These are phyloP conservation scores for Coregonus sp. DNA, from an alignment of 2,797 vertebrate genomes.

Conservation along the genomic window DNA sequence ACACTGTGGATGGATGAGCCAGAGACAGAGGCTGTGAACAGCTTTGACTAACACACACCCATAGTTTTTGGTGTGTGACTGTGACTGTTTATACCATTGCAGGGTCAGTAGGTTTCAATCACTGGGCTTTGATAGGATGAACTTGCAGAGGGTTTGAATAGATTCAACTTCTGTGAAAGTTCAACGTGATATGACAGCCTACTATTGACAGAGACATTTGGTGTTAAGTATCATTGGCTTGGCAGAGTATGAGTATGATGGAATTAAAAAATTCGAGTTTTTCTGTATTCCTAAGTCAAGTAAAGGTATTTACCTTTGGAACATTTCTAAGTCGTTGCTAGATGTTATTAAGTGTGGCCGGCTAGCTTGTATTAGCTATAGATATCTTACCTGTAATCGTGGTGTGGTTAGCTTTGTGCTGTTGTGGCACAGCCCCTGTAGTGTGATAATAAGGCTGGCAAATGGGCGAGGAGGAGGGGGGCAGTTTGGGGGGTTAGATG, in stretches of 20 bases:
- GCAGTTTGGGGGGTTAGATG: constrained; percentile 11
- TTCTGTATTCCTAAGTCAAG: background rate
- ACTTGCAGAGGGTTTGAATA: constrained; percentile 31
- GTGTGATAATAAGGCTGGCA: constrained; percentile 56
- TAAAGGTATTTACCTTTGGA: background rate
- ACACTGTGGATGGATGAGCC: constrained; percentile 5
- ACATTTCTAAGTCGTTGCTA: background rate
- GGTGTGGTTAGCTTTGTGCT: constrained; percentile 42
- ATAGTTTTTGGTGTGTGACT: background rate
- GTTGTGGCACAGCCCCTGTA: constrained; percentile 40
- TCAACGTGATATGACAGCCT: constrained; percentile 35
- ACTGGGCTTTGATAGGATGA: constrained; percentile 35
- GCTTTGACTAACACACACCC: background rate
- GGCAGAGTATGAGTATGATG: background rate
- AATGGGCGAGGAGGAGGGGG: constrained; percentile 22
- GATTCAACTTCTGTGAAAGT: constrained; percentile 30
- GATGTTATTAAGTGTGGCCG: background rate
- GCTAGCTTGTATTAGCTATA: background rate
- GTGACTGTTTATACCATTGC: constrained; percentile 13
- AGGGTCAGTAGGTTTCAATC: constrained; percentile 41
- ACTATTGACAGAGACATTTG: constrained; percentile 29
- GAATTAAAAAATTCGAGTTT: background rate
- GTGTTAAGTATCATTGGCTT: background rate
- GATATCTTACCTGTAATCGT: background rate
- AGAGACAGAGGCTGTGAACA: background rate